These are phyloP conservation scores for Anthrax anthrax DNA, from an alignment of 2,888 invertebrate genomes.

Conservation along the genomic window DNA sequence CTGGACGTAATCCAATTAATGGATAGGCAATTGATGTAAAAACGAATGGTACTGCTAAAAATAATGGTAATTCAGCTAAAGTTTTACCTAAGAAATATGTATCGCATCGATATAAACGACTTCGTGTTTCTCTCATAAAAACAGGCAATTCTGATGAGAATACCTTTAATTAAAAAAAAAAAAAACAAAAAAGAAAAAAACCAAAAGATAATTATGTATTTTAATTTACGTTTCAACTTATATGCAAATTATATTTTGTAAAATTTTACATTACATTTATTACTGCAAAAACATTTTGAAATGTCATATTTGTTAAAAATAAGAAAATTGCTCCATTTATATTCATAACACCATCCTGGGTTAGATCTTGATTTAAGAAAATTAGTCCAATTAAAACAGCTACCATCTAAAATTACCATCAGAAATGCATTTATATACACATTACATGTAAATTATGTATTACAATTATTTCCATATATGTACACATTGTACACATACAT, in stretches of 20 bases:
- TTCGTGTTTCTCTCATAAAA: slow-evolving; percentile 75
- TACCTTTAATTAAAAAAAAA: slow-evolving; percentile 41
- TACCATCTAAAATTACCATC: slow-evolving; percentile 52
- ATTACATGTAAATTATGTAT: too few relatives aligned
- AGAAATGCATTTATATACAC: too few relatives aligned
- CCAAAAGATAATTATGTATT: not conserved
- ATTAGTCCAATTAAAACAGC: slow-evolving; percentile 76
- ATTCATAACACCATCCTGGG: slow-evolving; percentile 85
- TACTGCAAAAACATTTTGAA: slow-evolving; percentile 89
- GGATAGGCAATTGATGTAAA: slow-evolving; percentile 77
- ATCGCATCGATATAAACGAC: slow-evolving; percentile 81
- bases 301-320: slow-evolving; percentile 83
- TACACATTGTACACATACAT: too few relatives aligned
- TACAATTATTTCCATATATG: too few relatives aligned
- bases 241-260: not conserved
- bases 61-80: slow-evolving; percentile 75
- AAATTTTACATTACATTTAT: slow-evolving; percentile 49
- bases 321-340: slow-evolving; percentile 86
- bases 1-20: slow-evolving; percentile 70
- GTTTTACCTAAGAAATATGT: slow-evolving; percentile 87
- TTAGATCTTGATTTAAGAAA: slow-evolving; percentile 66
- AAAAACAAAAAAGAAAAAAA: not conserved
- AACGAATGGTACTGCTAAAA: slow-evolving; percentile 65
- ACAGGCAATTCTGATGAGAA: slow-evolving; percentile 82
- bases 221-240: not conserved